A percentile compares a stretch with the other conserved stretches of the same genome.
Evolutionary conservation across 1,140 invertebrate genomes (phyloP).

Genomic region (Drosophila ficusphila): DNA sequence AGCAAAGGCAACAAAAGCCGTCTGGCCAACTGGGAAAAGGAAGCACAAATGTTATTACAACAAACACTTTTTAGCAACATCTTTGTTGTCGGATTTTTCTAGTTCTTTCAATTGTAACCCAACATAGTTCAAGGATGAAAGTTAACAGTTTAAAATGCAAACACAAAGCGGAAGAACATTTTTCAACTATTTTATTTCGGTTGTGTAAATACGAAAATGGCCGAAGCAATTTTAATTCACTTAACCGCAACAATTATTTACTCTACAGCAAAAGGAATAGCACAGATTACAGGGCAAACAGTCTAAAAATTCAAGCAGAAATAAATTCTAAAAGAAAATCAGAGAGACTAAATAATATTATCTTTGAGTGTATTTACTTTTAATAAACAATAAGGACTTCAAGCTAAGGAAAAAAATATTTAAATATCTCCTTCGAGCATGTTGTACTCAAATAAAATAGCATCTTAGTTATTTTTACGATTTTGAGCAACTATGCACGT

Average conservation of each 20-base stretch:
- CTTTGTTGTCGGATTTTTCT: conserved; percentile 11
- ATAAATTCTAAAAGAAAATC: conserved; percentile 1
- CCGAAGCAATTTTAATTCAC: conserved; percentile 46
- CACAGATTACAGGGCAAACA: neutral
- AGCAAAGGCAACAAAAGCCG: conserved; percentile 45
- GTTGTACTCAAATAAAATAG: too few species aligned
- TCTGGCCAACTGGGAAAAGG: conserved; percentile 27
- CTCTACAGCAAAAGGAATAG: conserved; percentile 4
- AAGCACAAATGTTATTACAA: conserved; percentile 45
- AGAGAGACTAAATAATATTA: conserved; percentile 5
- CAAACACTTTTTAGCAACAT: conserved; percentile 27
- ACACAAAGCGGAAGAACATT: conserved; percentile 16
- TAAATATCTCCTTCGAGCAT: too few species aligned
- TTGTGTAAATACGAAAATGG: conserved; percentile 33
- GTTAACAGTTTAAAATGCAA: conserved; percentile 37
- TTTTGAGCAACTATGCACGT: too few species aligned
- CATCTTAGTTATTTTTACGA: too few species aligned
- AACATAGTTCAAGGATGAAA: conserved; percentile 22
- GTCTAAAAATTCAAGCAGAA: conserved; percentile 5
- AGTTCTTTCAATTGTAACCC: conserved; percentile 20
- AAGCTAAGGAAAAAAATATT: too few species aligned
- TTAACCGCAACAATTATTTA: conserved; percentile 52
- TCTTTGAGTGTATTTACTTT: neutral
- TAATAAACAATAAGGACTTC: neutral
- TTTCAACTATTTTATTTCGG: conserved; percentile 22